phyloP scores from a whole-genome alignment of 2,113 vertebrate species.

The Solenodon paradoxus region DNA sequence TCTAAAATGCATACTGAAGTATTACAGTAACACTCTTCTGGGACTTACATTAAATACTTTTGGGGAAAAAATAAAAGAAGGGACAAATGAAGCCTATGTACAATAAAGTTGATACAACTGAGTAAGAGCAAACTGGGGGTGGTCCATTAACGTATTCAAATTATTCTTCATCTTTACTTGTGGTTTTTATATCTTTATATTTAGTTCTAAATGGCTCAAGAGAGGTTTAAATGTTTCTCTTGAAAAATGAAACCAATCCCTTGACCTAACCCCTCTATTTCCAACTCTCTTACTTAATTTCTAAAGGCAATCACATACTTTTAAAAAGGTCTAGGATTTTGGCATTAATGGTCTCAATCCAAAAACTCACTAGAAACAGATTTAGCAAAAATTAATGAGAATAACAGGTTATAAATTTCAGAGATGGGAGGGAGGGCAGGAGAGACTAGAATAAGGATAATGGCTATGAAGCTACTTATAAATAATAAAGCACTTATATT shows the following conservation, averaged over 20 bases:
- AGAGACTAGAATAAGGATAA: neutral
- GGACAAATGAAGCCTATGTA: neutral
- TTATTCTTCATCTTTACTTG: neutral
- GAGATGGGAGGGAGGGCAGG: neutral
- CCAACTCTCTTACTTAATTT: neutral
- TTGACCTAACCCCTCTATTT: neutral
- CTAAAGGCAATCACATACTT: neutral
- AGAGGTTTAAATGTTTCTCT: conserved; percentile 12
- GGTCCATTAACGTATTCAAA: conserved; percentile 12
- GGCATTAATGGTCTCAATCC: neutral
- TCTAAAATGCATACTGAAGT: neutral
- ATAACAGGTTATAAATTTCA: neutral
- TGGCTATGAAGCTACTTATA: neutral
- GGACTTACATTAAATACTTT: neutral
- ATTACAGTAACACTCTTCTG: no score
- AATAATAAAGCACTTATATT: neutral
- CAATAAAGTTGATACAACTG: neutral
- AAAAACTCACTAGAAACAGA: conserved; percentile 31
- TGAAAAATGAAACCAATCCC: neutral
- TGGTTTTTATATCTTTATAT: neutral
- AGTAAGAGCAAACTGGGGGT: no score
- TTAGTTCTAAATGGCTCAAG: neutral
- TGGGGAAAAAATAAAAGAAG: neutral
- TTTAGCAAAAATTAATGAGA: neutral
- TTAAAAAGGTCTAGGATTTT: conserved; percentile 22